Percentiles rank a stretch among this genome's conserved stretches.
Evolutionary conservation across 2,113 vertebrate species (phyloP).

Genomic region (Cathartes aura): DNA sequence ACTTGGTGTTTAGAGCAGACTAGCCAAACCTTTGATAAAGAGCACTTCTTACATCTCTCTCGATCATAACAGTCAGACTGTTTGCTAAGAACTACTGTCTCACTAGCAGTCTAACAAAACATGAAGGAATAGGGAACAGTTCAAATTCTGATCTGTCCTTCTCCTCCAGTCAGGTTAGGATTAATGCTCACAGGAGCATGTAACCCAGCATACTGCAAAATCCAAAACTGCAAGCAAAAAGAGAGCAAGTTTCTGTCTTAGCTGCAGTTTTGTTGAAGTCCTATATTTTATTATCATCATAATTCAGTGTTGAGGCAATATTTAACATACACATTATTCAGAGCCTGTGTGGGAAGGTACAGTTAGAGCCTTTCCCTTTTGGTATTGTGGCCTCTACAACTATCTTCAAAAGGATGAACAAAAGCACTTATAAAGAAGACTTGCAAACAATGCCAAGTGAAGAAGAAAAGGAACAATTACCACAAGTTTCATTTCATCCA

Average conservation of each 20-base stretch:
- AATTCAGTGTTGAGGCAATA: neutral
- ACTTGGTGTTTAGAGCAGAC: neutral
- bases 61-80: neutral
- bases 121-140: neutral
- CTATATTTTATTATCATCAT: neutral
- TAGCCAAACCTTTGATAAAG: neutral
- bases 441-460: neutral
- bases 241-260: neutral
- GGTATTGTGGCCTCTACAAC: neutral
- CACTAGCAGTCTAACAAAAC: neutral
- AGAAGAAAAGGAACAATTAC: neutral
- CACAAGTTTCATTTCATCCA: neutral
- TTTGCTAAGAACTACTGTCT: neutral
- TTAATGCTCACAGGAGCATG: neutral
- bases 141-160: neutral
- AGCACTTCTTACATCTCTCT: neutral
- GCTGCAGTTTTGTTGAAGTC: neutral
- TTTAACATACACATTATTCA: neutral
- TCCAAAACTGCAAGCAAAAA: neutral
- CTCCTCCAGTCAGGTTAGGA: neutral
- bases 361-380: neutral
- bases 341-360: neutral
- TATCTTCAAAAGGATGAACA: neutral
- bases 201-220: neutral
- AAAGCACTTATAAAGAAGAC: neutral